A percentile compares a stretch with the other conserved stretches of the same genome.
Evolutionary conservation across 2,113 vertebrate species (phyloP).

Genomic region (Notothenia coriiceps): DNA sequence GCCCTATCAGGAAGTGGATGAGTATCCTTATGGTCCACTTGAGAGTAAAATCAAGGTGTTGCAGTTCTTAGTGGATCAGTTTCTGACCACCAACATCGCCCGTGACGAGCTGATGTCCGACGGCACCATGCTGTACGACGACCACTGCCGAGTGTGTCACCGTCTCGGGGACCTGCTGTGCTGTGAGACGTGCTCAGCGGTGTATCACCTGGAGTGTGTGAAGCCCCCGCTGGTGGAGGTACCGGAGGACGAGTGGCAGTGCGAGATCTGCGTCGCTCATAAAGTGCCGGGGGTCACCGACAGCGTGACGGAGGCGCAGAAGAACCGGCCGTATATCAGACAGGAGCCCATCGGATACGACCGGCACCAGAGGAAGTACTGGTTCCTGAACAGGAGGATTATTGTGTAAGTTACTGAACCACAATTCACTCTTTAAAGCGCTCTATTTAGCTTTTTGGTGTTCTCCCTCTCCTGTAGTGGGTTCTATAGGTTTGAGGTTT

Average conservation of each 20-base stretch:
- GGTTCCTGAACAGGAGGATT: slow-evolving; percentile 97
- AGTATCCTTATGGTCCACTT: slow-evolving; percentile 94
- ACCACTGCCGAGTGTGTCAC: slow-evolving; percentile 98
- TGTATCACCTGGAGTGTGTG: slow-evolving; percentile 98
- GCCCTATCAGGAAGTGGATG: slow-evolving; percentile 92
- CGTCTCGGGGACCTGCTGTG: slow-evolving; percentile 97
- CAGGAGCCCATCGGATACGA: slow-evolving; percentile 98
- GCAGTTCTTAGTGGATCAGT: slow-evolving; percentile 98
- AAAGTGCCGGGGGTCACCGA: slow-evolving; percentile 96
- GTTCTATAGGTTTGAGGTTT: too few species aligned
- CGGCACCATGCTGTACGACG: slow-evolving; percentile 95
- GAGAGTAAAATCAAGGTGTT: slow-evolving; percentile 96
- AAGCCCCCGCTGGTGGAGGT: slow-evolving; percentile 95
- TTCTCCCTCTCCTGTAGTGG: too few species aligned
- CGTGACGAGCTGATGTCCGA: slow-evolving; percentile 98
- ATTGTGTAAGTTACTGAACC: slow-evolving; percentile 90
- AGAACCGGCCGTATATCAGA: slow-evolving; percentile 94
- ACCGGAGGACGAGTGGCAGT: slow-evolving; percentile 99
- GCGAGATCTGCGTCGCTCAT: slow-evolving; percentile 96
- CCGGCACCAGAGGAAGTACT: slow-evolving; percentile 95
- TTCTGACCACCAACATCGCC: slow-evolving; percentile 97
- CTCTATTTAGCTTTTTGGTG: too few species aligned
- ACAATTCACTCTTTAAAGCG: not conserved
- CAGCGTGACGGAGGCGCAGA: slow-evolving; percentile 96
- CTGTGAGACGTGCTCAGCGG: slow-evolving; percentile 97